These are phyloP conservation scores for Schlechtendalia chinensis DNA, from an alignment of 1,140 invertebrate species.

Conservation along the genomic window DNA sequence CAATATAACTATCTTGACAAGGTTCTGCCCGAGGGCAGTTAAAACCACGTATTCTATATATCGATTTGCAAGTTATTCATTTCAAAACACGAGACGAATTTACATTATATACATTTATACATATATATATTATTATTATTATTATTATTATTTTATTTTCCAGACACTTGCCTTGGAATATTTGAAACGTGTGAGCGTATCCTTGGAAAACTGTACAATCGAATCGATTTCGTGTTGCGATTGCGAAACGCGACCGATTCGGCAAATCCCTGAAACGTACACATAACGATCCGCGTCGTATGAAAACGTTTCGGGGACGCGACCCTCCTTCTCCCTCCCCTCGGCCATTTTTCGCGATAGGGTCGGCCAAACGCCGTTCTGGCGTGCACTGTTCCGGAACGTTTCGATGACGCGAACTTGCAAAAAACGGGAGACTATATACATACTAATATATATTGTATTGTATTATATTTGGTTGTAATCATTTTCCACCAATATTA, in stretches of 20 bases:
- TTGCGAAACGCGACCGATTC: background rate
- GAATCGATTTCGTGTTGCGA: background rate
- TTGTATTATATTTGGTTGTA: no score
- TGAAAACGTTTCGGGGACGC: no score
- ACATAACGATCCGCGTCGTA: background rate
- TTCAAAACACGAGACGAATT: constrained; percentile 7
- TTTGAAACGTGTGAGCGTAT: background rate
- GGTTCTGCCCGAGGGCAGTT: background rate
- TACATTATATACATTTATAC: background rate
- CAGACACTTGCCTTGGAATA: background rate
- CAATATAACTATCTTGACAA: background rate
- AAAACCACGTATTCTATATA: background rate
- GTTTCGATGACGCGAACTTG: no score
- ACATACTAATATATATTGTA: no score
- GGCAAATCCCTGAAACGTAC: background rate
- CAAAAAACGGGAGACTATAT: no score
- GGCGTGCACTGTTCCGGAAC: no score
- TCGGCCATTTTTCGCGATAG: no score
- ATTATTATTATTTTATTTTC: background rate
- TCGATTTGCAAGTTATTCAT: background rate
- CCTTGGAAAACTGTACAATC: constrained; percentile 1
- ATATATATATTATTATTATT: no score
- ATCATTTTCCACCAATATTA: no score
- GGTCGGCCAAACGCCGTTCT: no score
- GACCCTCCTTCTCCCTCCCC: no score